Evolutionary conservation across 2,797 vertebrate species (phyloP), one percentile per base, ranked within the genome.

Genomic region (Spinus pinus): DNA sequence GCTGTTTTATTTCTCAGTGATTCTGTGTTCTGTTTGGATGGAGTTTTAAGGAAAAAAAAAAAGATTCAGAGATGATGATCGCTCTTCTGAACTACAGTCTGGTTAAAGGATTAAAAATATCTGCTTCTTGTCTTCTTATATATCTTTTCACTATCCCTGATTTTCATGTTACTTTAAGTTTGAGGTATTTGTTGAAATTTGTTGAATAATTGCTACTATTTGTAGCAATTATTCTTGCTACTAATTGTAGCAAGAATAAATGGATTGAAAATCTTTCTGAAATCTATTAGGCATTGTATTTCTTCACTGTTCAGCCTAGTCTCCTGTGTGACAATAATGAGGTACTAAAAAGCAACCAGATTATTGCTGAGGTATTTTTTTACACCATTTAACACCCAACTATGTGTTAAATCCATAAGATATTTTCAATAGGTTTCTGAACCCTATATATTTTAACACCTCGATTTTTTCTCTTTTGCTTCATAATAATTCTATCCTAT

Each of bases 341-440:
- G 25, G 5, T 46, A 60, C 9, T 95, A 80, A 94, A 96, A 96
- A n/a, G 47, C 69, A 96, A 94, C 31, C 62, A 86, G 60, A 88
- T 85, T 87, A 93, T 85, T 65, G 35, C 77, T 25, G 57, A 69
- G 16, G 60, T 82, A 3, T 81, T 81, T 81, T 60, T 62, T 72
- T 33, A 47, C 14, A 81, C 6, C 4, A n/a, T 87, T 95, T 93
- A 91, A 67, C n/a, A 81, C 6, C 21, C 53, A 90, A 24, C 57
- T 88, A 78, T 19, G 11, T 81, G 24, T 35, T 83, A 73, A 90
- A 61, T 35, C 9, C 37, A 88, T 88, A 89, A 44, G 60, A 78
- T 73, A 78, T 58, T 75, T 42, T 65, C 39, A 58, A 30, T 39
- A 69, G 19, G 1, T 69, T 94, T 86, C 49, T 62, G 35, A 81